Percentiles rank a stretch among this genome's conserved stretches.
Evolutionary conservation across 2,888 invertebrate genomes (phyloP).

Genomic region (Parasteatoda lunata): DNA sequence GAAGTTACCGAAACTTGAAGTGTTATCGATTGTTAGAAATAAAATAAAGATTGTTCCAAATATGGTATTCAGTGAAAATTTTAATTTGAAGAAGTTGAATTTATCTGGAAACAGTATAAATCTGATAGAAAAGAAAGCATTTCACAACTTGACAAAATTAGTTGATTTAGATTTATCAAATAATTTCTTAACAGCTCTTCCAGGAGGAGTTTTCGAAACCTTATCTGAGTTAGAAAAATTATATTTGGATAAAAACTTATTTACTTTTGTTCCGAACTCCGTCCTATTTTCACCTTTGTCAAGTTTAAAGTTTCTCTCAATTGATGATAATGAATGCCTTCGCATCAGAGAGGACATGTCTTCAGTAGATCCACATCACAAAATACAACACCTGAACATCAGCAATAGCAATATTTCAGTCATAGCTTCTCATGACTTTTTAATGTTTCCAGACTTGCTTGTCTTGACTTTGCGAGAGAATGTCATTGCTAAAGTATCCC

Average conservation of each 20-base stretch:
- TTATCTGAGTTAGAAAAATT: constrained; percentile 65
- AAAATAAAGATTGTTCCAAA: constrained; percentile 70
- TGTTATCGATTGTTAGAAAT: constrained; percentile 71
- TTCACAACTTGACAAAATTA: constrained; percentile 71
- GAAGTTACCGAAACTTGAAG: constrained; percentile 70
- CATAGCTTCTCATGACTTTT: constrained; percentile 70
- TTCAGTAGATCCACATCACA: constrained; percentile 52
- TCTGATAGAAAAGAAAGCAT: constrained; percentile 71
- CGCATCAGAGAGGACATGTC: constrained; percentile 70
- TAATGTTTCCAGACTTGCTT: constrained; percentile 64
- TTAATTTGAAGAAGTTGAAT: constrained; percentile 68
- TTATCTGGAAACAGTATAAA: constrained; percentile 70
- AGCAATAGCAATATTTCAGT: constrained; percentile 70
- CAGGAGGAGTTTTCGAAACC: constrained; percentile 67
- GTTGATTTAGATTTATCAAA: constrained; percentile 71
- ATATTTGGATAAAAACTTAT: constrained; percentile 69
- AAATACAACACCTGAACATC: constrained; percentile 64
- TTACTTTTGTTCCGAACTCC: constrained; percentile 71
- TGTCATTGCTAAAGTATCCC: constrained; percentile 71
- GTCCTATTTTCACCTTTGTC: constrained; percentile 68
- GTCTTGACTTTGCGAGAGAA: constrained; percentile 69
- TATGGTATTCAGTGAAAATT: constrained; percentile 71
- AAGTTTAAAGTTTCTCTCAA: constrained; percentile 67
- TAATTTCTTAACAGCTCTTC: constrained; percentile 67
- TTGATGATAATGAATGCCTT: constrained; percentile 70